A percentile compares a stretch with the other conserved stretches of the same genome.
These are phyloP conservation scores for Eurystomus gularis DNA, from an alignment of 2,113 vertebrate genomes.

Conservation along the genomic window DNA sequence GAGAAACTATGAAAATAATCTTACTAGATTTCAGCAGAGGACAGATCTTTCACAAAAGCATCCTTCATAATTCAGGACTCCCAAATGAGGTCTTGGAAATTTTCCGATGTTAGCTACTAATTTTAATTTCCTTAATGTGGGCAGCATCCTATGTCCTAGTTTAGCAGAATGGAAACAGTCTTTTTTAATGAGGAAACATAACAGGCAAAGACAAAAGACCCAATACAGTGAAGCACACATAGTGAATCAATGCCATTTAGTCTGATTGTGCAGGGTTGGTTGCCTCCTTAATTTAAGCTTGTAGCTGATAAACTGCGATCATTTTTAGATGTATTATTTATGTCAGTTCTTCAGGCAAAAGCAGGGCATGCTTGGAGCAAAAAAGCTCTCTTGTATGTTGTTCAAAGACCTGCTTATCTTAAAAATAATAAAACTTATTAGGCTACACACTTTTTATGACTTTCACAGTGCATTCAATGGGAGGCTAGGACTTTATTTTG, in stretches of 20 bases:
- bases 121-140: conserved; percentile 12
- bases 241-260: not conserved
- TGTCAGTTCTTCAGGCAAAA: conserved; percentile 26
- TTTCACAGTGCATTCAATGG: not conserved
- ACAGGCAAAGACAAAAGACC: conserved; percentile 26
- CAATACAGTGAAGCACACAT: not conserved
- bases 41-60: not conserved
- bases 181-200: not conserved
- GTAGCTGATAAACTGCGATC: not conserved
- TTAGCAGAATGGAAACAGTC: not conserved
- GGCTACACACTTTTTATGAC: not conserved
- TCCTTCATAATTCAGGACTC: not conserved
- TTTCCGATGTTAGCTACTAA: not conserved
- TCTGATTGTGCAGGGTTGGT: not conserved
- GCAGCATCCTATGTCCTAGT: not conserved
- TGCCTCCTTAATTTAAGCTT: not conserved
- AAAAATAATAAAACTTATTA: not conserved
- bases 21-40: not conserved
- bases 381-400: not conserved
- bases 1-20: not conserved
- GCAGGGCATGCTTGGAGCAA: not conserved
- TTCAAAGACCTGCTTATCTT: not conserved
- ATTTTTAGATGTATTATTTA: conserved; percentile 33
- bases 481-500: not conserved
- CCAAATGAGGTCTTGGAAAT: not conserved